Evolutionary conservation across 1,140 invertebrate genomes (phyloP).

Genomic region (Drosophila ohnishii): DNA sequence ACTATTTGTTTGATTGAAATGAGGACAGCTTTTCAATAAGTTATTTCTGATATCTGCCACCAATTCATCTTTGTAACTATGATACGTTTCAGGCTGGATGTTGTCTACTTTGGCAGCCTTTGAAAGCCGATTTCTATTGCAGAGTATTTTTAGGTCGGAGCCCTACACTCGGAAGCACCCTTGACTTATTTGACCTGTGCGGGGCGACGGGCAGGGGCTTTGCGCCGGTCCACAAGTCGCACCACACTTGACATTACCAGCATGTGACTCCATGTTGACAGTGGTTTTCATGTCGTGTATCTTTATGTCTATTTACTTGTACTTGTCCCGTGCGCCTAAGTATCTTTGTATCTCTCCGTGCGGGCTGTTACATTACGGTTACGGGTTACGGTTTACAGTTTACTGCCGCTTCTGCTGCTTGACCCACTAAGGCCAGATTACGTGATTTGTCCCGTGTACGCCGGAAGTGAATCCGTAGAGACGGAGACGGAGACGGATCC

Average conservation of each 20-base stretch:
- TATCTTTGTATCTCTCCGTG: slow-evolving; percentile 31
- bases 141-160: slow-evolving; percentile 38
- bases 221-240: slow-evolving; percentile 25
- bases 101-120: neutral
- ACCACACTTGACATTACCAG: slow-evolving; percentile 39
- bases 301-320: slow-evolving; percentile 54
- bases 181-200: slow-evolving; percentile 20
- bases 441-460: slow-evolving; percentile 64
- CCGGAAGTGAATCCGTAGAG: slow-evolving; percentile 36
- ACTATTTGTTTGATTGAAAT: neutral
- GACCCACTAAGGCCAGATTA: slow-evolving; percentile 68
- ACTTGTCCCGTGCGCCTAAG: slow-evolving; percentile 18
- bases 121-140: slow-evolving; percentile 20
- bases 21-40: neutral
- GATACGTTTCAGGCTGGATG: neutral
- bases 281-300: slow-evolving; percentile 50
- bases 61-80: neutral
- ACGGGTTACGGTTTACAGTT: slow-evolving; percentile 44
- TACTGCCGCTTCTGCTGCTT: slow-evolving; percentile 52
- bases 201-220: neutral
- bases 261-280: slow-evolving; percentile 35
- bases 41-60: neutral
- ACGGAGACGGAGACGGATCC: slow-evolving; percentile 25
- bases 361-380: slow-evolving; percentile 39
- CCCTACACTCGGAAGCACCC: slow-evolving; percentile 11